Conservation (phyloP, 92 coral and sea anemone species). For the Chrysogorgia sp. region DNA sequence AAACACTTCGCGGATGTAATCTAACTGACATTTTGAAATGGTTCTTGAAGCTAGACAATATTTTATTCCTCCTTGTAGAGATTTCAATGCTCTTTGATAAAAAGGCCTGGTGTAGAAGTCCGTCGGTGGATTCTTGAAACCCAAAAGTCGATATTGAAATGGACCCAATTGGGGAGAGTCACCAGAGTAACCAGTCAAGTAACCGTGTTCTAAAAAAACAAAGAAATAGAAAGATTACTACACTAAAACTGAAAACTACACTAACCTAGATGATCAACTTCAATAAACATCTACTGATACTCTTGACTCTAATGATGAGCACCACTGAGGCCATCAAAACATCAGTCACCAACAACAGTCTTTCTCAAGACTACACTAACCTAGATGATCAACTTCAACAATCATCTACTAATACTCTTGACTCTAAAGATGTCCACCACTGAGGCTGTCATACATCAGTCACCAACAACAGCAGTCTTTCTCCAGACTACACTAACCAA, state of each 20-base stretch:
- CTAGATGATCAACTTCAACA: no score
- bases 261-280: neutral
- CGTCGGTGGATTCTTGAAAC: slow-evolving; percentile 67
- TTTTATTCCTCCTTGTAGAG: slow-evolving; percentile 16
- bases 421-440: no score
- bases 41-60: slow-evolving; percentile 59
- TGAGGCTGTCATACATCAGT: no score
- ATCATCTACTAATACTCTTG: no score
- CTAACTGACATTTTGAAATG: slow-evolving; percentile 51
- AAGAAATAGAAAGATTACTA: slow-evolving; percentile 16
- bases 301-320: no score
- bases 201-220: slow-evolving; percentile 46
- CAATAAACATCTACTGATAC: no score
- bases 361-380: no score
- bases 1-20: slow-evolving; percentile 50
- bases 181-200: slow-evolving; percentile 59
- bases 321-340: no score
- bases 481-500: no score
- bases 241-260: slow-evolving; percentile 2
- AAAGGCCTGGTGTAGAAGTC: slow-evolving; percentile 75
- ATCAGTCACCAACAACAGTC: no score
- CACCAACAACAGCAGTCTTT: no score
- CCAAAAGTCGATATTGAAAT: slow-evolving; percentile 57
- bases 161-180: slow-evolving; percentile 64
- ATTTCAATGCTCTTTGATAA: slow-evolving; percentile 23